Evolutionary conservation across 2,888 invertebrate genomes (phyloP), one percentile per base, ranked within the genome.

Genomic region (Ormyrus thymus): DNA sequence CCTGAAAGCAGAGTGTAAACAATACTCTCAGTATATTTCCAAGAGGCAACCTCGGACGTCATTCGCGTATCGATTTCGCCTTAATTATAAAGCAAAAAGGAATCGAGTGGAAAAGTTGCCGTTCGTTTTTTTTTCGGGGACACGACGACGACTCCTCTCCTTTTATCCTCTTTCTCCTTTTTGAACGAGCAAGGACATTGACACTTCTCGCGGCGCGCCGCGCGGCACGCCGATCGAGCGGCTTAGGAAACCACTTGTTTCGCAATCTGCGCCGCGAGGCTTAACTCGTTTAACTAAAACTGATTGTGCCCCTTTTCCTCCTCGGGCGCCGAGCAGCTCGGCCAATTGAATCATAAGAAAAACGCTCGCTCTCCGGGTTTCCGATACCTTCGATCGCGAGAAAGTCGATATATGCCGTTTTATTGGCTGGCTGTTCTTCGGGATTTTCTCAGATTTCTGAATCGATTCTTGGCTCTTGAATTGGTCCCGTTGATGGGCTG

Each of bases 111-210:
- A 45, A 55, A 58, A 69, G 48, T 69, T 58, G 43, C n/a, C 48
- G 45, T 10, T 43, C 29, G 1, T 8, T 7, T 68, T 8, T 7
- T 68, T 46, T 69, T 69, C 56, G 58, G 56, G 51, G 55, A n/a
- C 55, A 55, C 11, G 55, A 10, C 13, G 13, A 46, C 55, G 15
- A 68, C 55, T 55, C 8, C 55, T 68, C 29, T n/a, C 53, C 43
- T 55, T 50, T 64, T 59, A 29, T 29, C 29, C 29, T 29, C 8
- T 15, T 53, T 51, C 13, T 53, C 45, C 15, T 13, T 62, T 62
- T 71, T 8, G 51, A 53, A 53, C 50, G 53, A n/a, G 13, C 74
- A 74, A 74, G 74, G 74, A 74, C 74, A 74, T 66, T 74, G 61
- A 62, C 62, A 55, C 51, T 72, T 72, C 50, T 29, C 29, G 29